Percentiles rank a stretch among this genome's conserved stretches.
Evolutionary conservation across 2,797 vertebrate genomes (phyloP).

Genomic region (Vultur gryphus): DNA sequence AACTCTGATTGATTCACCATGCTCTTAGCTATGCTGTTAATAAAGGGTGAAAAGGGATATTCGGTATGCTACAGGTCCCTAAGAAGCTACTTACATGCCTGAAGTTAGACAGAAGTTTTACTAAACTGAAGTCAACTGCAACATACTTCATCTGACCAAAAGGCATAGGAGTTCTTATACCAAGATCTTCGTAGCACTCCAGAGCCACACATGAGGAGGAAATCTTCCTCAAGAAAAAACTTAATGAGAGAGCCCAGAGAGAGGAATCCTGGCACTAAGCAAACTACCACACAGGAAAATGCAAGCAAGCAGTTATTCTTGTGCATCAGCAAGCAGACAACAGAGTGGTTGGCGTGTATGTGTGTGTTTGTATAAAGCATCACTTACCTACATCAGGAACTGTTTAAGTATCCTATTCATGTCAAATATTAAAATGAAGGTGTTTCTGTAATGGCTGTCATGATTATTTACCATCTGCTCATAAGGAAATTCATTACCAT

Average conservation of each 20-base stretch:
- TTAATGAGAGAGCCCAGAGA: neutral
- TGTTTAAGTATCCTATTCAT: neutral
- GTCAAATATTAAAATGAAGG: neutral
- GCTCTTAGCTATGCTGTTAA: neutral
- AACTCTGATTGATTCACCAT: neutral
- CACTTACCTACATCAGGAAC: neutral
- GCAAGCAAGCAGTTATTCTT: neutral
- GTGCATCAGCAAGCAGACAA: neutral
- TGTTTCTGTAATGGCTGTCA: neutral
- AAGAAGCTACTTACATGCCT: neutral
- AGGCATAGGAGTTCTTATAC: neutral
- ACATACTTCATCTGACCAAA: neutral
- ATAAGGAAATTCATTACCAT: neutral
- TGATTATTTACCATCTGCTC: constrained; percentile 24
- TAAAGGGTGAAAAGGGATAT: neutral
- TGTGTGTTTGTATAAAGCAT: neutral
- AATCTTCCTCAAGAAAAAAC: neutral
- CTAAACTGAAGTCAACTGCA: neutral
- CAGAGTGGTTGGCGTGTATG: accelerated
- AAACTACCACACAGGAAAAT: neutral
- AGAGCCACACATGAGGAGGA: neutral
- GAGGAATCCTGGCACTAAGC: neutral
- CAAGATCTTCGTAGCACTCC: neutral
- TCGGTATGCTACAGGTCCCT: neutral
- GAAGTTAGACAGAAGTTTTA: neutral